Percentiles rank a stretch among this genome's conserved stretches.
phyloP scores from a whole-genome alignment of 2,797 vertebrate genomes.

The Dendrocincla fuliginosa region DNA sequence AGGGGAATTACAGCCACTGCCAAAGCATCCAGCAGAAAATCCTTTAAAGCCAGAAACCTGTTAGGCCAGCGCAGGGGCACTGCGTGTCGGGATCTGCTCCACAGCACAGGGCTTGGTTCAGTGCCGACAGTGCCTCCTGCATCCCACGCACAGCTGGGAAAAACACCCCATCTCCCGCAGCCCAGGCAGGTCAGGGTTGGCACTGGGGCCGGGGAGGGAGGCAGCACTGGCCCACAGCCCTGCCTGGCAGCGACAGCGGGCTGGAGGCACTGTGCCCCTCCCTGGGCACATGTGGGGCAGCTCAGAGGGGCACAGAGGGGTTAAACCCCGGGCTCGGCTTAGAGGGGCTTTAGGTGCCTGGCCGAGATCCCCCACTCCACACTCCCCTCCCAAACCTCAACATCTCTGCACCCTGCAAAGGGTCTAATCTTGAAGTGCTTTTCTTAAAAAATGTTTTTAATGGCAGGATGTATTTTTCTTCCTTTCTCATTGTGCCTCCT shows the following conservation, averaged over 20 bases:
- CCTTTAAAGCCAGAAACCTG: constrained; percentile 17
- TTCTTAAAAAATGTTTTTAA: not conserved
- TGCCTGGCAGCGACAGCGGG: not conserved
- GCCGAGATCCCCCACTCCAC: not conserved
- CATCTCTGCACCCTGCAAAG: not conserved
- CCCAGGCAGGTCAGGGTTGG: not conserved
- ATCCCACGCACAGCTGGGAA: not conserved
- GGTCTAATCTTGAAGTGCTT: not conserved
- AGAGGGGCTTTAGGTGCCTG: not conserved
- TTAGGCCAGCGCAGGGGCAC: not conserved
- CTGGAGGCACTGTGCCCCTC: not conserved
- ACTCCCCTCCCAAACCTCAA: not conserved
- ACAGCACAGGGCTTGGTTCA: not conserved
- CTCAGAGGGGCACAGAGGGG: too few relatives aligned
- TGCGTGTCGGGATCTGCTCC: not conserved
- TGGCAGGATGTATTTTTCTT: not conserved
- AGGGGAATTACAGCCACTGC: not conserved
- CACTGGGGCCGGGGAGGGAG: fast-evolving
- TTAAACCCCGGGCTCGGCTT: not conserved
- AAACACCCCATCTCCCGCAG: not conserved
- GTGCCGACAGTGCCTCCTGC: not conserved
- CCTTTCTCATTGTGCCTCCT: not conserved
- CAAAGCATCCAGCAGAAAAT: not conserved
- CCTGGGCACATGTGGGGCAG: fast-evolving
- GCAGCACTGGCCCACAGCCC: not conserved